Conservation (phyloP, 2,888 invertebrate species). For the Diarsia brunnea region DNA sequence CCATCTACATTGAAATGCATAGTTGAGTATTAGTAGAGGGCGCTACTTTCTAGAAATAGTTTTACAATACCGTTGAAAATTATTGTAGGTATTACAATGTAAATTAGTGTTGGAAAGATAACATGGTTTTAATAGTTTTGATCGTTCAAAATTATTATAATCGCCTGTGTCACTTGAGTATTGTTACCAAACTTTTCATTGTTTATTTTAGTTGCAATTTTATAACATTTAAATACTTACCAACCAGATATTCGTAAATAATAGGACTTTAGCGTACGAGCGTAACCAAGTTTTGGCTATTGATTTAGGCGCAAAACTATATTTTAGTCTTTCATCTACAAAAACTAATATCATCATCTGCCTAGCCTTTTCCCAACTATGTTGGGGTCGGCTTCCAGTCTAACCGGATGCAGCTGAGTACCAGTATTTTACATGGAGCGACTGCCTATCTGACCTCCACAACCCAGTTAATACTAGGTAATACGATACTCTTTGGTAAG, state of each 20-base stretch:
- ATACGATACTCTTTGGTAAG: too few species aligned
- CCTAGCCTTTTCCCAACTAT: too few species aligned
- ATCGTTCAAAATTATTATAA: background rate
- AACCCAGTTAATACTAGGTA: too few species aligned
- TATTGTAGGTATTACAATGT: too few species aligned
- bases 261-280: background rate
- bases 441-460: too few species aligned
- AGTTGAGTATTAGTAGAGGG: conserved; percentile 4
- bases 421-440: too few species aligned
- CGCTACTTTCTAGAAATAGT: background rate
- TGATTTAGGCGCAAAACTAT: background rate
- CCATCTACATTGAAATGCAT: conserved; percentile 42
- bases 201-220: background rate
- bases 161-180: background rate
- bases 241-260: background rate
- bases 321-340: background rate
- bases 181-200: background rate
- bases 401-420: too few species aligned
- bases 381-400: too few species aligned
- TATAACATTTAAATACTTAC: conserved; percentile 4
- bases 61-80: too few species aligned
- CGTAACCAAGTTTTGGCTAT: background rate
- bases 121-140: background rate
- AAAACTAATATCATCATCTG: too few species aligned
- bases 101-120: background rate